Evolutionary conservation across 2,113 vertebrate species (phyloP), one percentile per base, ranked within the genome.

Genomic region (Cyanoderma ruficeps): DNA sequence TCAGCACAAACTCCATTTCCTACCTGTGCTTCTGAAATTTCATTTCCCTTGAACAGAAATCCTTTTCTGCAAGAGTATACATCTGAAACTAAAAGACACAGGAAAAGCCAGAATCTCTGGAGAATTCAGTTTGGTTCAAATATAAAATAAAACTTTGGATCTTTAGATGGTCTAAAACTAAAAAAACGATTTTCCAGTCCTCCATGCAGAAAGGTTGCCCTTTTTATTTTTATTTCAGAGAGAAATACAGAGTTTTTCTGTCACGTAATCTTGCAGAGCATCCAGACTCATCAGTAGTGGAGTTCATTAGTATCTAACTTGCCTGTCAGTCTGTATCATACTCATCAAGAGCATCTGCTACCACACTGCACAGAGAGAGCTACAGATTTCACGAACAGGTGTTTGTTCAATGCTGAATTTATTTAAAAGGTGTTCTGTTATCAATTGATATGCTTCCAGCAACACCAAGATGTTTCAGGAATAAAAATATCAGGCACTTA

Each of bases 331-430:
- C 83, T 69, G 63, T 50, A 93, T 96, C 86, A 95, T 94, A 90
- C 85, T 80, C 87, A 93, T 5, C 84, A 55, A 27, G 50, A 92
- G 33, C 91, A 97, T 86, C 91, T 95, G 95, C 69, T 95, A 87
- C 75, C 64, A 67, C 89, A 85, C 39, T 78, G 71, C 69, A 84
- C 7, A 72, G 53, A 92, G 55, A 56, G 63, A 8, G 18, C 60
- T 86, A 56, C 65, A 92, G 56, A 88, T 89, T 95, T 96, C 92
- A 90, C 81, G 91, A 95, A 59, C 85, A 97, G 90, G 90, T 96
- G 94, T 91, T 90, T 95, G 71, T 90, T 96, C 87, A 91, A 82
- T 93, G 78, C 8, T 71, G 59, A 90, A 85, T 86, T 82, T 87
- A 94, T 95, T 95, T 93, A 76, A 93, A 96, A 94, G 57, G 79